Evolutionary conservation across 2,113 vertebrate genomes (phyloP).

Genomic region (Podarcis muralis): DNA sequence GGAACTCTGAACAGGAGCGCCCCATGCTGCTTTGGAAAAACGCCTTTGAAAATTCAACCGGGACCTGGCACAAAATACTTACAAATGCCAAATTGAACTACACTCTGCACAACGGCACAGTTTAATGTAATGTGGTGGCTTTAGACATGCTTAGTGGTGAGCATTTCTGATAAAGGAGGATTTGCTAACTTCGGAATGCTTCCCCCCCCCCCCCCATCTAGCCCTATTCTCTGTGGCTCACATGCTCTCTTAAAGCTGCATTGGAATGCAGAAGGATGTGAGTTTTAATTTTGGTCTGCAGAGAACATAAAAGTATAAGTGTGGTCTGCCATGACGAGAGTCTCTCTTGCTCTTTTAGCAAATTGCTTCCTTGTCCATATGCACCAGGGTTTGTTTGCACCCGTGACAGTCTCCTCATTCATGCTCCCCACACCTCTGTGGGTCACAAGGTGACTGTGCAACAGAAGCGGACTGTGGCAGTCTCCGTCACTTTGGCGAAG

Average conservation of each 20-base stretch:
- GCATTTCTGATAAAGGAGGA: background rate
- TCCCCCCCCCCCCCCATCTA: background rate
- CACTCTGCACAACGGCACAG: background rate
- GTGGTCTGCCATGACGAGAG: background rate
- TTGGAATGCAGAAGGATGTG: background rate
- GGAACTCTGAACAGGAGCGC: background rate
- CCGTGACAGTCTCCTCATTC: background rate
- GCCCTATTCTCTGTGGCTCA: background rate
- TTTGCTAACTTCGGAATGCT: background rate
- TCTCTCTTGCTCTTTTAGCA: background rate
- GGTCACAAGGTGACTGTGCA: background rate
- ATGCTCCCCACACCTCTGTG: background rate
- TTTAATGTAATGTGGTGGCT: background rate
- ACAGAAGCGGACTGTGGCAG: background rate
- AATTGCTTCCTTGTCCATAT: background rate
- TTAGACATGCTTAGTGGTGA: background rate
- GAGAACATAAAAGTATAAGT: background rate
- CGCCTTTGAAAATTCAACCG: background rate
- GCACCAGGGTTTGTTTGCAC: background rate
- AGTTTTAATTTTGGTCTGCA: background rate
- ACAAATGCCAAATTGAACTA: background rate
- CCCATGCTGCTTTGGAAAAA: background rate
- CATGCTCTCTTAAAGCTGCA: background rate
- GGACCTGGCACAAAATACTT: background rate
- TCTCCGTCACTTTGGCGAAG: background rate